phyloP scores from a whole-genome alignment of 2,113 vertebrate species.

The Laticauda colubrina region DNA sequence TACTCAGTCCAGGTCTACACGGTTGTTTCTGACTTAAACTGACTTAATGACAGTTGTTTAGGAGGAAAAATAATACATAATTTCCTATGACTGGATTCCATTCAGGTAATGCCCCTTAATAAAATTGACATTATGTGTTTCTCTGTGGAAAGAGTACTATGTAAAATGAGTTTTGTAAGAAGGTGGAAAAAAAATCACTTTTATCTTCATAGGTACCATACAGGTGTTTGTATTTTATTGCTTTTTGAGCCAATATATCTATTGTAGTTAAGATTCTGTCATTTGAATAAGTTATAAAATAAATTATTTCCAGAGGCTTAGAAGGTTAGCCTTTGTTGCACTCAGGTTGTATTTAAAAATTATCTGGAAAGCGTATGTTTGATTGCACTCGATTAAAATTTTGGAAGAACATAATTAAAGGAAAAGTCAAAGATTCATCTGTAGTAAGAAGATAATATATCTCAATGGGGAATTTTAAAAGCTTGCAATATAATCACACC shows the following conservation, averaged over 20 bases:
- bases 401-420: not conserved
- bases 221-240: slow-evolving; percentile 40
- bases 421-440: not conserved
- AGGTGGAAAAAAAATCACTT: slow-evolving; percentile 32
- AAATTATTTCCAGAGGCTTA: slow-evolving; percentile 9
- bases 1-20: not conserved
- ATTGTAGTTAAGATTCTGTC: slow-evolving; percentile 19
- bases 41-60: not conserved
- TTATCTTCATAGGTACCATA: slow-evolving; percentile 35
- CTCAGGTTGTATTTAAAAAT: slow-evolving; percentile 40
- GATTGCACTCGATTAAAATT: slow-evolving; percentile 43
- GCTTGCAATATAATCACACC: not conserved
- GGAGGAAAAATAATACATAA: not conserved
- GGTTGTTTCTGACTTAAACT: not conserved
- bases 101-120: slow-evolving; percentile 31
- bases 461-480: not conserved
- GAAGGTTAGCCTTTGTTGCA: slow-evolving; percentile 35
- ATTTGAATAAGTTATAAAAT: slow-evolving; percentile 21
- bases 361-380: slow-evolving; percentile 25
- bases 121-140: slow-evolving; percentile 38
- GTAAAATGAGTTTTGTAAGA: slow-evolving; percentile 5
- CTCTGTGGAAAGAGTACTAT: slow-evolving; percentile 42
- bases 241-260: slow-evolving; percentile 52
- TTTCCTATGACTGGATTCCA: not conserved
- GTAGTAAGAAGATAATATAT: not conserved